phyloP scores from a whole-genome alignment of 30 jellyfish, hydroid and myxozoan species.

The Sanderia malayensis region DNA sequence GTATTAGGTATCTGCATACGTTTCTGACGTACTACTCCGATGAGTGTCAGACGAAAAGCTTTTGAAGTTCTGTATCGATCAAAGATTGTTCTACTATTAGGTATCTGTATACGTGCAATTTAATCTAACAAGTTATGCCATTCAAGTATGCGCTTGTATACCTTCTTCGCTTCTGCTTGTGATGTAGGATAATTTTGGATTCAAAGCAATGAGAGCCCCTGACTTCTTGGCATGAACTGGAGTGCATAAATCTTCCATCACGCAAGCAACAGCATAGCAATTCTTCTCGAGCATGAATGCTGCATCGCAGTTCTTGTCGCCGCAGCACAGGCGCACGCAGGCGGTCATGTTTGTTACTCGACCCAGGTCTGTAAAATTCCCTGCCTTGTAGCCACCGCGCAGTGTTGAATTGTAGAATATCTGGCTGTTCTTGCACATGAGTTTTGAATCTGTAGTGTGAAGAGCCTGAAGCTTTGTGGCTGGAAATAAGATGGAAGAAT shows the following conservation, averaged over 20 bases:
- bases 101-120: no score
- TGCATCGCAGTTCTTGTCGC: conserved; percentile 93
- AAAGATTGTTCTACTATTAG: no score
- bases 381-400: conserved; percentile 95
- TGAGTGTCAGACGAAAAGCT: no score
- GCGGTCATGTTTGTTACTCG: conserved; percentile 88
- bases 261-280: conserved; percentile 89
- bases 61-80: no score
- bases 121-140: no score
- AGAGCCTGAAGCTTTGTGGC: conserved; percentile 68
- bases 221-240: conserved; percentile 94
- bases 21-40: no score
- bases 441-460: conserved; percentile 57
- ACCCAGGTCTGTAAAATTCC: conserved; percentile 90
- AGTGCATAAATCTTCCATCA: conserved; percentile 71
- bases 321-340: conserved; percentile 96
- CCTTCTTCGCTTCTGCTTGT: conserved; percentile 98
- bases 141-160: no score
- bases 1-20: no score
- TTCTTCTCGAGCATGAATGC: conserved; percentile 95
- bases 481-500: conserved; percentile 1
- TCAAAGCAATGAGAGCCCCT: conserved; percentile 78
- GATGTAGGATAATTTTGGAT: conserved; percentile 86
- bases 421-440: conserved; percentile 90
- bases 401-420: conserved; percentile 83